A percentile compares a stretch with the other conserved stretches of the same genome.
Conservation (phyloP, 2,113 vertebrate species). For the Progne subis region DNA sequence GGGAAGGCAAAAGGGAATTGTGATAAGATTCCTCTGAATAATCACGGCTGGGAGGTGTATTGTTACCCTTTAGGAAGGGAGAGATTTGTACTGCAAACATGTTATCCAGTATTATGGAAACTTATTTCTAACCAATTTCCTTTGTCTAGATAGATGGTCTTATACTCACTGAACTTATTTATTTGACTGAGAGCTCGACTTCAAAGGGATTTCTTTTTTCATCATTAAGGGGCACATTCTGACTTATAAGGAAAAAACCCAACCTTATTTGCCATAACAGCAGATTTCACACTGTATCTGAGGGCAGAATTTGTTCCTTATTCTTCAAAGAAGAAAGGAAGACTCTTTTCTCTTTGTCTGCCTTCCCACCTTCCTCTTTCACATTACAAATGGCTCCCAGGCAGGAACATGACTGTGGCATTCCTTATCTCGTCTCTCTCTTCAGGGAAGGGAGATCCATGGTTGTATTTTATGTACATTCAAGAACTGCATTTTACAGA, state of each 20-base stretch:
- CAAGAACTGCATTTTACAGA: neutral
- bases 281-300: neutral
- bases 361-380: neutral
- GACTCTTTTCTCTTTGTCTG: neutral
- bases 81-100: neutral
- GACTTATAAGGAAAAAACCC: neutral
- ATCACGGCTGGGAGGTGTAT: neutral
- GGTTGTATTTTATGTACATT: neutral
- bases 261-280: neutral
- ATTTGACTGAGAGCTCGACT: neutral
- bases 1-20: neutral
- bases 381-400: slow-evolving; percentile 1
- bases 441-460: neutral
- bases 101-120: neutral
- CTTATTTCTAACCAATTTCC: neutral
- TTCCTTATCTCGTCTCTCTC: neutral
- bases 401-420: neutral
- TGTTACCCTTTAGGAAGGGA: neutral
- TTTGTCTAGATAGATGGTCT: neutral
- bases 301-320: slow-evolving; percentile 26
- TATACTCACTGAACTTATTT: neutral
- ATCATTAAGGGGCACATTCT: neutral
- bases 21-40: neutral
- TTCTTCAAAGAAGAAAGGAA: slow-evolving; percentile 33
- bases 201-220: neutral